Conservation (phyloP, 2,797 vertebrate species). For the Botia almorhae region DNA sequence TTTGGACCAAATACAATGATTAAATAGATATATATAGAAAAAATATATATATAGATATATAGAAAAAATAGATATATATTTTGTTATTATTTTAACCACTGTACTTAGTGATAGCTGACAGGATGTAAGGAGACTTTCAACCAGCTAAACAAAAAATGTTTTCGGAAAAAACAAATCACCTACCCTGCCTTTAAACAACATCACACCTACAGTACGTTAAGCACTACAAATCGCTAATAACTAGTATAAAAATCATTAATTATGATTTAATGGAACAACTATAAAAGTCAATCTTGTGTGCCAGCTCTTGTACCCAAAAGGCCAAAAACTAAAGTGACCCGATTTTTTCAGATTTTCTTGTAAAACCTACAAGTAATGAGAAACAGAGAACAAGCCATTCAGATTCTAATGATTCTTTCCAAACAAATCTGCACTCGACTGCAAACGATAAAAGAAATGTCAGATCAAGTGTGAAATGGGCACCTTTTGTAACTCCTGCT, state of each 20-base stretch:
- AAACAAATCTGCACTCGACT: constrained; percentile 31
- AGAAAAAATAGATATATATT: too few species aligned
- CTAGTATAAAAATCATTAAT: background rate
- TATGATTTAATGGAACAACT: constrained; percentile 10
- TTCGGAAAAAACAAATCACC: too few species aligned
- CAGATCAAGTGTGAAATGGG: constrained; percentile 46
- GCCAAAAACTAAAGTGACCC: background rate
- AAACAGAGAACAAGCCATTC: background rate
- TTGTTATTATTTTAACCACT: too few species aligned
- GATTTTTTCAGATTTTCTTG: background rate
- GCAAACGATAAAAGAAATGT: constrained; percentile 30
- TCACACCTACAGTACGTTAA: background rate
- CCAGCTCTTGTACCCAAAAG: background rate
- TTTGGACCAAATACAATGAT: too few species aligned
- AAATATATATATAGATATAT: too few species aligned
- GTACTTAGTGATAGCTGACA: too few species aligned
- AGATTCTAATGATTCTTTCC: background rate
- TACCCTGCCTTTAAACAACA: background rate
- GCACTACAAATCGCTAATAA: background rate
- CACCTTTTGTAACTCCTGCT: constrained; percentile 20
- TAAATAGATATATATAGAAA: too few species aligned
- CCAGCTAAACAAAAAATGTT: background rate
- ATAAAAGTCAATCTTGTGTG: background rate
- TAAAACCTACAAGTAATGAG: background rate
- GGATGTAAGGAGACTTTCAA: too few species aligned